Evolutionary conservation across 2,888 invertebrate genomes (phyloP), one percentile per base, ranked within the genome.

Genomic region (Ypsolopha scabrella): DNA sequence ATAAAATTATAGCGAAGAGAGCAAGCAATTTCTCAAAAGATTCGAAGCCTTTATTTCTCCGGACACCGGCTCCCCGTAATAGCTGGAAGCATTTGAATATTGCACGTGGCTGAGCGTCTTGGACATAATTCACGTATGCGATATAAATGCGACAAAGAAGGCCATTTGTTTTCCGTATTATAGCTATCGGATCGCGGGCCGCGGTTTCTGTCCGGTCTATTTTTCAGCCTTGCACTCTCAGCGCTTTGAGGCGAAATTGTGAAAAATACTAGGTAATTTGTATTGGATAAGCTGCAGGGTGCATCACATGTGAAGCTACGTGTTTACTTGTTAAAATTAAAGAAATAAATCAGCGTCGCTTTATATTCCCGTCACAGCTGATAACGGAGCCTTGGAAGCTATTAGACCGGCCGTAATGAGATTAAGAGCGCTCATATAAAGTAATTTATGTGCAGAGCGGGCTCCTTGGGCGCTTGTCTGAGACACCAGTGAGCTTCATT

Each of bases 391-490:
- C 78, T 75, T 75, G 72, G 73, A 75, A 80, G 79, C 80, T 80
- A 81, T 80, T 77, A 80, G 72, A 75, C 74, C 70, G 70, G 72
- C 73, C 71, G 71, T 80, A 80, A 83, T 81, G 79, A 82, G 79
- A 81, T 83, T 80, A 80, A 80, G 75, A 81, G 75, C 76, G 76
- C 71, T 81, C 77, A 82, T 81, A 80, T 77, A 77, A 80, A 75
- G 80, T 81, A 81, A 82, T 80, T 81, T 80, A 80, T 80, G 77
- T 72, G 68, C 64, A 67, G 68, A 70, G 70, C 70, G 71, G 71
- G 69, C 64, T 69, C 65, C 62, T 63, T 47, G 9, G 9, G 60
- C 62, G 59, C 60, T 55, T 57, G 57, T 60, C 59, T 66, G 57
- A 58, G 60, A 60, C 50, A 36, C 43, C 24, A 53, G 51, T 48